Conservation (phyloP, 2,113 vertebrate species). For the Megalops atlanticus region DNA sequence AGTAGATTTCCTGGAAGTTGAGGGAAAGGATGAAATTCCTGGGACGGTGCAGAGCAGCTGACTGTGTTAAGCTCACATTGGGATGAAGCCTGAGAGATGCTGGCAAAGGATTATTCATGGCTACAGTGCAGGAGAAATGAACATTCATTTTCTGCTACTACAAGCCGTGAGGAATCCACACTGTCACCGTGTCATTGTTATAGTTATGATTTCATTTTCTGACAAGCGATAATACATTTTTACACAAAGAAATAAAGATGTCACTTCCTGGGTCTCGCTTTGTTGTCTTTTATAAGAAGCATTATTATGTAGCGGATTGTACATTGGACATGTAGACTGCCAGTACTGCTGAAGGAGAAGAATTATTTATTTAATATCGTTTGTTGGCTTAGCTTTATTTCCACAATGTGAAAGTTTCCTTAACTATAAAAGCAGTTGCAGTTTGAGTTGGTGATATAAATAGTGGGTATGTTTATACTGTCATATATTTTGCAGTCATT, state of each 20-base stretch:
- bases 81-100: constrained; percentile 34
- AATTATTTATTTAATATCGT: constrained; percentile 22
- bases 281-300: constrained; percentile 3
- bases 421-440: background rate
- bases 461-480: background rate
- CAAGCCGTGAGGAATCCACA: constrained; percentile 29
- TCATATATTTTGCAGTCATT: background rate
- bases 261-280: constrained; percentile 31
- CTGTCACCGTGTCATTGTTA: constrained; percentile 24
- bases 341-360: constrained; percentile 33
- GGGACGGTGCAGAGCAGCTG: constrained; percentile 32
- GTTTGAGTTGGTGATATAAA: background rate
- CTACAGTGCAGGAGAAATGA: constrained; percentile 29
- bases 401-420: background rate
- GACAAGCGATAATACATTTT: constrained; percentile 35
- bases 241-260: constrained; percentile 34
- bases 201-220: constrained; percentile 16
- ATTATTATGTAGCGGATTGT: constrained; percentile 18
- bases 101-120: constrained; percentile 38
- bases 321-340: constrained; percentile 28
- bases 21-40: constrained; percentile 25
- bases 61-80: constrained; percentile 42
- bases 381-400: constrained; percentile 6
- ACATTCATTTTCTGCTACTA: constrained; percentile 35
- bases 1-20: constrained; percentile 24